These are phyloP conservation scores for Pachyramphus minor DNA, from an alignment of 2,113 vertebrate species.

Conservation along the genomic window DNA sequence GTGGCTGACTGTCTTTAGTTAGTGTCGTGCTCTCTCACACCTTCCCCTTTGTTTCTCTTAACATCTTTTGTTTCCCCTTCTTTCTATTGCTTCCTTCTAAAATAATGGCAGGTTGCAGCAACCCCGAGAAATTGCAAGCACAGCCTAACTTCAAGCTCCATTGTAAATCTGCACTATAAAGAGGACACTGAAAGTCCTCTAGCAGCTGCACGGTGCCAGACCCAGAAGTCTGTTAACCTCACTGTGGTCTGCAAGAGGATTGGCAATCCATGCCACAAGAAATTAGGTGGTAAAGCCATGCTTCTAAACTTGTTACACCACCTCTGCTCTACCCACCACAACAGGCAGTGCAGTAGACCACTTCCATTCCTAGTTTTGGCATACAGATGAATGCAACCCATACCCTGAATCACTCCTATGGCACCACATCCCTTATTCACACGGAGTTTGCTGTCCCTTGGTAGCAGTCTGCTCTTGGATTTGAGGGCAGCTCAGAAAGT, in stretches of 20 bases:
- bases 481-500: not conserved
- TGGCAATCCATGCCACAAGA: not conserved
- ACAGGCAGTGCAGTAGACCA: not conserved
- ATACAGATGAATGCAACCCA: fast-evolving
- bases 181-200: not conserved
- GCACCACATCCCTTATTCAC: not conserved
- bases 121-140: not conserved
- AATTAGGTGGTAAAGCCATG: not conserved
- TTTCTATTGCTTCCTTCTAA: not conserved
- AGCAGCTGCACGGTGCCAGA: not conserved
- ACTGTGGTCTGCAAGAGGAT: not conserved
- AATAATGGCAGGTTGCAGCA: not conserved
- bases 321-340: not conserved
- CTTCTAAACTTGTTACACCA: not conserved
- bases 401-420: not conserved
- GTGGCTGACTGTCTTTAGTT: not conserved
- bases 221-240: not conserved
- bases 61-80: not conserved
- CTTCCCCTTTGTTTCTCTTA: not conserved
- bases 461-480: not conserved
- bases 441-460: not conserved
- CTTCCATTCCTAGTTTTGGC: not conserved
- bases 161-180: not conserved
- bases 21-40: not conserved
- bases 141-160: not conserved